Evolutionary conservation across 2,888 invertebrate genomes (phyloP).

Genomic region (Rhyacophila evoluta): DNA sequence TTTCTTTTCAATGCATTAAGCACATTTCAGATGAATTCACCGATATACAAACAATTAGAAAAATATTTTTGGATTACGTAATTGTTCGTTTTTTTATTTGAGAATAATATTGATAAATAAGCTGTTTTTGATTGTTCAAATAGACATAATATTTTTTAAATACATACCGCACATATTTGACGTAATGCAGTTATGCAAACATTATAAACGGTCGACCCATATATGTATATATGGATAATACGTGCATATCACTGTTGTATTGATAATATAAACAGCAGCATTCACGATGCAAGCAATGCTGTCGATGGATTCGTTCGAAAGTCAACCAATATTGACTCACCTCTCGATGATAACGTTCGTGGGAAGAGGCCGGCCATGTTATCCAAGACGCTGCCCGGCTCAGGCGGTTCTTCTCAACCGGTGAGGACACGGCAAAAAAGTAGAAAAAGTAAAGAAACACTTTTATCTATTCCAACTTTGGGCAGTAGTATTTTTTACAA

Average conservation of each 20-base stretch:
- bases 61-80: not conserved
- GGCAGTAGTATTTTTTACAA: too few relatives aligned
- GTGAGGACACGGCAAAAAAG: too few relatives aligned
- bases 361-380: slow-evolving; percentile 39
- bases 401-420: not conserved
- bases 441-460: too few relatives aligned
- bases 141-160: not conserved
- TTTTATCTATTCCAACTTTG: too few relatives aligned
- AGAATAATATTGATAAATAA: not conserved
- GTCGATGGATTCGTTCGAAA: slow-evolving; percentile 22
- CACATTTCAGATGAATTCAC: too few relatives aligned
- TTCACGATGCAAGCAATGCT: not conserved
- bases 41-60: too few relatives aligned
- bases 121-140: not conserved
- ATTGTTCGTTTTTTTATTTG: not conserved
- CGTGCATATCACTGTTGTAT: not conserved
- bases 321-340: slow-evolving; percentile 51
- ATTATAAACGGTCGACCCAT: not conserved
- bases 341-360: slow-evolving; percentile 47
- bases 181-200: not conserved
- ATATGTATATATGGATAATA: not conserved
- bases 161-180: not conserved
- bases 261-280: not conserved
- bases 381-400: not conserved
- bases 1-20: too few relatives aligned